Conservation (phyloP, 2,113 vertebrate species). For the Turdus rufiventris region DNA sequence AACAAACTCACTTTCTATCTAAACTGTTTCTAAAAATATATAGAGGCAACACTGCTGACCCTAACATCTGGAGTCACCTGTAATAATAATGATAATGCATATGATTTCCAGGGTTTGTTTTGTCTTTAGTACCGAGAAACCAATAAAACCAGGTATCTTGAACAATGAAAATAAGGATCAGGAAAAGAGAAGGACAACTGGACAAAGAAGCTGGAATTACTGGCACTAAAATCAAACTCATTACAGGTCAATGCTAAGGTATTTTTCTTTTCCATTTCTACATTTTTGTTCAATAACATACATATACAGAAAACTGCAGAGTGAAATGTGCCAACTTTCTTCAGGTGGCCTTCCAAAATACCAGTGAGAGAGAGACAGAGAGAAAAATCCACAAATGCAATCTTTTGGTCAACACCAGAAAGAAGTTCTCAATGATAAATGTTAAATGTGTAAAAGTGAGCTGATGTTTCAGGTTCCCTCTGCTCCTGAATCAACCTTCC, state of each 20-base stretch:
- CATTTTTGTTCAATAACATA: neutral
- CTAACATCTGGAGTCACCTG: neutral
- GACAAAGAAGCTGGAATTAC: neutral
- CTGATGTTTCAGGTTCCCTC: neutral
- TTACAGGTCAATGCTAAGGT: neutral
- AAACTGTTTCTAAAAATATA: neutral
- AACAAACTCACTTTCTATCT: neutral
- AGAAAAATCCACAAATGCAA: neutral
- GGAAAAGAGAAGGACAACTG: neutral
- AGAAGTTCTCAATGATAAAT: neutral
- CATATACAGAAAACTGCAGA: neutral
- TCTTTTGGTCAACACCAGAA: neutral
- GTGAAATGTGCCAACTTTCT: neutral
- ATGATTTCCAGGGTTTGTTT: neutral
- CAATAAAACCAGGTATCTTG: neutral
- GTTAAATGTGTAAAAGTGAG: neutral
- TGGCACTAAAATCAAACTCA: neutral
- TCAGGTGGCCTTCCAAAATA: neutral
- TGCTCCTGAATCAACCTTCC: neutral
- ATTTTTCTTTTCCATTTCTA: neutral
- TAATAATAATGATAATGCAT: neutral
- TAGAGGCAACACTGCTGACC: neutral
- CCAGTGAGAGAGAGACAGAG: neutral
- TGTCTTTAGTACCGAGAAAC: neutral
- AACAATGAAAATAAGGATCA: neutral